phyloP scores from a whole-genome alignment of 2,113 vertebrate genomes.

The Collichthys lucidus region DNA sequence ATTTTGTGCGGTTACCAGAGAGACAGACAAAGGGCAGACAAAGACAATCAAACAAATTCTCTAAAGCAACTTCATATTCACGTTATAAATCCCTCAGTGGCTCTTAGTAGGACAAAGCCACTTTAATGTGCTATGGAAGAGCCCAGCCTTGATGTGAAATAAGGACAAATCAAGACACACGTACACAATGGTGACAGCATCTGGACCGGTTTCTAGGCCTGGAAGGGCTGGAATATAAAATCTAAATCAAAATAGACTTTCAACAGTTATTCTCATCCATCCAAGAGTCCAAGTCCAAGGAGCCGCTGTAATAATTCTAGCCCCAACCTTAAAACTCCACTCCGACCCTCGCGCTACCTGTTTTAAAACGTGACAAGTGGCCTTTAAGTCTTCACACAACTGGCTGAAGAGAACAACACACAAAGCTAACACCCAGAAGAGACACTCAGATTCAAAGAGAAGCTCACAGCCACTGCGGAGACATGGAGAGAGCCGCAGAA shows the following conservation, averaged over 20 bases:
- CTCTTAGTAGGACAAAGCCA: constrained; percentile 34
- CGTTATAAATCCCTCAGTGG: constrained; percentile 43
- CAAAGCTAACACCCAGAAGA: constrained; percentile 61
- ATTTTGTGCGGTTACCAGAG: constrained; percentile 43
- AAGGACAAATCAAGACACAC: constrained; percentile 62
- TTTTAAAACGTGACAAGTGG: constrained; percentile 18
- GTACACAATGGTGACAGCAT: constrained; percentile 53
- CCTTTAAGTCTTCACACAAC: constrained; percentile 50
- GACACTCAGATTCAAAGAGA: constrained; percentile 55
- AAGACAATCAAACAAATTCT: constrained; percentile 48
- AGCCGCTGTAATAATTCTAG: constrained; percentile 14
- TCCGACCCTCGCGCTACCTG: neutral
- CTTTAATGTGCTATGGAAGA: constrained; percentile 38
- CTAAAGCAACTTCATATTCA: constrained; percentile 39
- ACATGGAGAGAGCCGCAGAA: constrained; percentile 75
- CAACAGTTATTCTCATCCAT: constrained; percentile 13
- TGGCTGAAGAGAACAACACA: constrained; percentile 53
- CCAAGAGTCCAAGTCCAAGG: constrained; percentile 4
- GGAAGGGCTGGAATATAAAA: constrained; percentile 6
- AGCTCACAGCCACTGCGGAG: constrained; percentile 69
- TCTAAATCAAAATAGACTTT: constrained; percentile 46
- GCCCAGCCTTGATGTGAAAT: constrained; percentile 50
- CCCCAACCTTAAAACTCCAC: constrained; percentile 9
- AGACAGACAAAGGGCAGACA: constrained; percentile 37
- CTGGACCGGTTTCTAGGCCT: constrained; percentile 39